A percentile compares a stretch with the other conserved stretches of the same genome.
Evolutionary conservation across 2,113 vertebrate genomes (phyloP).

Genomic region (Dryoscopus gambensis): DNA sequence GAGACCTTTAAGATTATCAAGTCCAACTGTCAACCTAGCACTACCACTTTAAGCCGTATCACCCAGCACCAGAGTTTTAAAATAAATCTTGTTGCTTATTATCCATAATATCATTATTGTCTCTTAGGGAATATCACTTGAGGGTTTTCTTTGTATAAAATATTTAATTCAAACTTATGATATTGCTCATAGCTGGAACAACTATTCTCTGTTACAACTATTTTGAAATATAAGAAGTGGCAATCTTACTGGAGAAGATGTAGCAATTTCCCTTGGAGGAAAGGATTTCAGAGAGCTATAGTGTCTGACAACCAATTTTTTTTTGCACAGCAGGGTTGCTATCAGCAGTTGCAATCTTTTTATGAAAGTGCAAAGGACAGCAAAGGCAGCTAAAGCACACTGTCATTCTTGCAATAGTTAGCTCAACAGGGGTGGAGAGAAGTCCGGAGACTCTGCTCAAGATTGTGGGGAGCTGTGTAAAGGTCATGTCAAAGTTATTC

Average conservation of each 20-base stretch:
- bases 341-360: background rate
- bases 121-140: background rate
- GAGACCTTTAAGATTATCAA: background rate
- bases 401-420: background rate
- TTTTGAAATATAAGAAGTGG: background rate
- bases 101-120: background rate
- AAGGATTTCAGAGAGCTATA: background rate
- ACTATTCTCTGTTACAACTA: background rate
- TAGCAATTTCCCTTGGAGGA: background rate
- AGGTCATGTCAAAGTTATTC: background rate
- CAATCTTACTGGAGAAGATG: background rate
- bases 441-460: background rate
- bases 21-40: fast-evolving
- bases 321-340: background rate
- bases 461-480: background rate
- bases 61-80: background rate
- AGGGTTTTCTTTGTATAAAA: background rate
- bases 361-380: background rate
- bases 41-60: background rate
- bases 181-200: background rate
- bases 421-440: background rate
- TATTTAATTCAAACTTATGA: background rate
- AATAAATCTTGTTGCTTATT: background rate
- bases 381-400: background rate
- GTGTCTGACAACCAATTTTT: background rate